Conservation (phyloP, 2,888 invertebrate species). For the Nemotelus pantherinus region DNA sequence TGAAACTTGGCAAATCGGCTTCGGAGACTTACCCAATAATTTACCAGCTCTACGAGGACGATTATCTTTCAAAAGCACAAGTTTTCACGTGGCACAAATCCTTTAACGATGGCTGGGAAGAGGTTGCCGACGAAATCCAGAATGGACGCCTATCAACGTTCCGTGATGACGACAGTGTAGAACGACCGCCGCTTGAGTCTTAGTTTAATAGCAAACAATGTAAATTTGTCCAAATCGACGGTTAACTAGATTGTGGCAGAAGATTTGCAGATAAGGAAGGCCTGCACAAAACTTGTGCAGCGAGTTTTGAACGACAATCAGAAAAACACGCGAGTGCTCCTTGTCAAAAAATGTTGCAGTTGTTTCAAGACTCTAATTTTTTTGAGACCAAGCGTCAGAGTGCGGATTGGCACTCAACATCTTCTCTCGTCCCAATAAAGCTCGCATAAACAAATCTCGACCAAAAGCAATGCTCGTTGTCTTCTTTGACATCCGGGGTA, state of each 20-base stretch:
- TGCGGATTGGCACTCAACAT: not conserved
- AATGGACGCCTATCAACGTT: too few relatives aligned
- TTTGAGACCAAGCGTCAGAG: not conserved
- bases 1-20: not conserved
- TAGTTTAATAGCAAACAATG: too few relatives aligned
- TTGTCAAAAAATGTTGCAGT: not conserved
- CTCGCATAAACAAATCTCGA: not conserved
- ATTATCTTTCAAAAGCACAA: not conserved
- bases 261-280: too few relatives aligned
- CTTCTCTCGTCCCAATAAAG: not conserved
- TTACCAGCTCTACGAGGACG: not conserved
- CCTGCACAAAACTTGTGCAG: not conserved
- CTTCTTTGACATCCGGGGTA: conserved; percentile 1
- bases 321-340: not conserved
- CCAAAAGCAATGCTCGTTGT: not conserved
- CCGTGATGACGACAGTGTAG: too few relatives aligned
- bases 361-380: not conserved
- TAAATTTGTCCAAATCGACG: too few relatives aligned
- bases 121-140: too few relatives aligned
- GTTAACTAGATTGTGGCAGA: too few relatives aligned
- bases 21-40: conserved; percentile 1
- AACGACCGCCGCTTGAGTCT: too few relatives aligned
- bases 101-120: not conserved
- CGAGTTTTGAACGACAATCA: not conserved
- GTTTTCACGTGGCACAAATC: not conserved